Evolutionary conservation across 2,797 vertebrate species (phyloP).

Genomic region (Ptychadena robeensis): DNA sequence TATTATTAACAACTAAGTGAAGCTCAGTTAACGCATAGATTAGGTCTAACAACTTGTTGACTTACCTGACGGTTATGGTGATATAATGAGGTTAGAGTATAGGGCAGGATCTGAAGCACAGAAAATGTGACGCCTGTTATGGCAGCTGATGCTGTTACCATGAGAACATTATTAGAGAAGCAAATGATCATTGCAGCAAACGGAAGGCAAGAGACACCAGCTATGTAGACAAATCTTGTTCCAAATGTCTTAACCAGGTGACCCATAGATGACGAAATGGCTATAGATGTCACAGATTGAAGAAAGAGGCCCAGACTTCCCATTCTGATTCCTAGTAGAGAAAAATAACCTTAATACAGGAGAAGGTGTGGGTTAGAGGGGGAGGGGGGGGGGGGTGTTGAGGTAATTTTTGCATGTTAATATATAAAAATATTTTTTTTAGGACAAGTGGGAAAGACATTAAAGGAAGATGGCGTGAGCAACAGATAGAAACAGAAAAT

Average conservation of each 20-base stretch:
- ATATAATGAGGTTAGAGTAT: conserved; percentile 84
- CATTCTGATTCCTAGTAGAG: conserved; percentile 81
- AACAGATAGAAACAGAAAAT: not conserved
- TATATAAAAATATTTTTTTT: too few relatives aligned
- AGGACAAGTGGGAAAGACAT: not conserved
- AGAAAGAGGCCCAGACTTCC: conserved; percentile 89
- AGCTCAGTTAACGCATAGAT: not conserved
- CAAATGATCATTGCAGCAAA: conserved; percentile 78
- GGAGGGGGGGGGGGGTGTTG: too few relatives aligned
- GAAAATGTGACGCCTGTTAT: conserved; percentile 84
- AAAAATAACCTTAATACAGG: too few relatives aligned
- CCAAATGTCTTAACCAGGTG: conserved; percentile 79
- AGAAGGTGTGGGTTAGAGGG: too few relatives aligned
- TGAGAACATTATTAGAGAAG: conserved; percentile 74
- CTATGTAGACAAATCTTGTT: conserved; percentile 76
- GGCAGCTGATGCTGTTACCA: conserved; percentile 80
- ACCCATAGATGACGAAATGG: conserved; percentile 84
- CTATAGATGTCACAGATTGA: conserved; percentile 81
- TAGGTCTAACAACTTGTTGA: not conserved
- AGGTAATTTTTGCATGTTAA: too few relatives aligned
- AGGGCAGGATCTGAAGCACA: conserved; percentile 84
- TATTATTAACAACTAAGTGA: too few relatives aligned
- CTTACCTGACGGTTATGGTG: conserved; percentile 83
- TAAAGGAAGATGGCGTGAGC: not conserved
- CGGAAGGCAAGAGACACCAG: conserved; percentile 79